Evolutionary conservation across 64 coral and sea anemone species (phyloP).

Genomic region (Pocillopora damicornis): DNA sequence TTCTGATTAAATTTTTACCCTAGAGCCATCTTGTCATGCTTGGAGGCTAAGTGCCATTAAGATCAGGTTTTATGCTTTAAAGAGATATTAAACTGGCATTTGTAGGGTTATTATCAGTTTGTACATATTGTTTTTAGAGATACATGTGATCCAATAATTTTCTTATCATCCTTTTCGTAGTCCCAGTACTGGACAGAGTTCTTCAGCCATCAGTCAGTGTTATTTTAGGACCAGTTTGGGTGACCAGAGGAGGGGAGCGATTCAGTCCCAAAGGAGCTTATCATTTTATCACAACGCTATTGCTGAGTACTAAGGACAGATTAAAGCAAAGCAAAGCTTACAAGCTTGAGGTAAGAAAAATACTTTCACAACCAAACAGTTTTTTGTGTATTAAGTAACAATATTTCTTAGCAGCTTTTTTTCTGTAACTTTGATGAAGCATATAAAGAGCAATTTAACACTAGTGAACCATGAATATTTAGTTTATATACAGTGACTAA

Average conservation of each 20-base stretch:
- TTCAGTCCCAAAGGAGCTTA: conserved; percentile 93
- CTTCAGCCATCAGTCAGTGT: conserved; percentile 71
- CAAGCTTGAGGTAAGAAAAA: conserved; percentile 51
- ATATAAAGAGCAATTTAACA: too few species aligned
- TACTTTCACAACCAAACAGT: neutral
- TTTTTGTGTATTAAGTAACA: neutral
- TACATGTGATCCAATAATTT: neutral
- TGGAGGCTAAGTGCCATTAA: neutral
- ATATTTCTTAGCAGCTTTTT: neutral
- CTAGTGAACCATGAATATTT: too few species aligned
- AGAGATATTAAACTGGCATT: too few species aligned
- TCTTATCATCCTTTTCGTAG: conserved; percentile 19
- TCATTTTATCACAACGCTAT: conserved; percentile 60
- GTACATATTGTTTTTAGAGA: too few species aligned
- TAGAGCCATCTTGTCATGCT: neutral
- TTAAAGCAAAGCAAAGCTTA: conserved; percentile 82
- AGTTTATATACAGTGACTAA: too few species aligned
- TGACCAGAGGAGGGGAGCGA: conserved; percentile 78
- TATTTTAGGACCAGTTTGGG: conserved; percentile 89
- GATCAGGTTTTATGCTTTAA: too few species aligned
- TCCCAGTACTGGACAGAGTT: conserved; percentile 80
- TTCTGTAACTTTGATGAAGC: too few species aligned
- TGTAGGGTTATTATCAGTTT: too few species aligned
- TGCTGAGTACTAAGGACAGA: conserved; percentile 67
- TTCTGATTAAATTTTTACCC: neutral